Evolutionary conservation across 2,113 vertebrate species (phyloP).

Genomic region (Dipodomys spectabilis): DNA sequence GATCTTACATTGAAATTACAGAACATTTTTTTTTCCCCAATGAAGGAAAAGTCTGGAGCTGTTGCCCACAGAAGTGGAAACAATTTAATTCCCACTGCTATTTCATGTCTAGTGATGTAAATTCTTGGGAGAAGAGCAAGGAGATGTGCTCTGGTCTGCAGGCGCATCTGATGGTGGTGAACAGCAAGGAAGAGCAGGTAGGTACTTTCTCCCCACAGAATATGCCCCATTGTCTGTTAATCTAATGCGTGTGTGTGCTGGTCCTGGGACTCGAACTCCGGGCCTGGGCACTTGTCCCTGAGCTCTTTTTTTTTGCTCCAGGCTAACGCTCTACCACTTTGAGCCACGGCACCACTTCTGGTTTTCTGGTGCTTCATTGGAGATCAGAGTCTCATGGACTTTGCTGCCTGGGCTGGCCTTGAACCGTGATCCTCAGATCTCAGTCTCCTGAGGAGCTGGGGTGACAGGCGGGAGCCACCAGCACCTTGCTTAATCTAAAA

Average conservation of each 20-base stretch:
- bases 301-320: neutral
- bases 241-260: neutral
- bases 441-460: no score
- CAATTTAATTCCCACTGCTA: constrained; percentile 48
- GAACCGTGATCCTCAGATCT: no score
- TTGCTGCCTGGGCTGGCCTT: no score
- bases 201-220: neutral
- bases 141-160: constrained; percentile 19
- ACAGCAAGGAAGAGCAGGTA: constrained; percentile 63
- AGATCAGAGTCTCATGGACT: no score
- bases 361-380: no score
- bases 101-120: neutral
- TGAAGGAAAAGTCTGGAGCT: constrained; percentile 58
- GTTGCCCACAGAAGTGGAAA: constrained; percentile 64
- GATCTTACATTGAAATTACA: no score
- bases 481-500: no score
- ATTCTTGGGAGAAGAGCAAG: constrained; percentile 21
- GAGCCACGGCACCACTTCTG: no score
- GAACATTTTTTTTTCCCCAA: neutral
- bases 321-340: no score
- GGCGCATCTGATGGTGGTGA: constrained; percentile 65
- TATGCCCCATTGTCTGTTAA: neutral
- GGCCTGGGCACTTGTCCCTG: neutral
- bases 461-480: no score
- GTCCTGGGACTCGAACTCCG: no score